Conservation (phyloP, 2,888 invertebrate genomes). For the Rhorus exstirpatorius region DNA sequence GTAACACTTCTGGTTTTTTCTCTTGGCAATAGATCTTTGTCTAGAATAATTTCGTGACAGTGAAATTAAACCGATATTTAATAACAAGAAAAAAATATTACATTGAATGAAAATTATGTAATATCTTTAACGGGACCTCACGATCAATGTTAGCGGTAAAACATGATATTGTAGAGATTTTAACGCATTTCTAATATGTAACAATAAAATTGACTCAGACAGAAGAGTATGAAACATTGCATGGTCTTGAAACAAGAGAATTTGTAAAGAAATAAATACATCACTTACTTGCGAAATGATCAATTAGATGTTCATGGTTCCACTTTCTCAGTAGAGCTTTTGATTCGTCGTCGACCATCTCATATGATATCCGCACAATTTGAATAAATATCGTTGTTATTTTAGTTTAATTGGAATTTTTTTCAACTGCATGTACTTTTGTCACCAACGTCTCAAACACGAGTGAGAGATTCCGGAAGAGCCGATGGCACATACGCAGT, state of each 20-base stretch:
- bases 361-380: too few species aligned
- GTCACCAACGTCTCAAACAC: too few species aligned
- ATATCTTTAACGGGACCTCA: conserved; percentile 7
- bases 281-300: conserved; percentile 26
- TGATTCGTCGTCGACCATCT: too few species aligned
- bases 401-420: too few species aligned
- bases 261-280: conserved; percentile 16
- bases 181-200: conserved; percentile 5
- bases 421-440: too few species aligned
- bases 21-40: conserved; percentile 1
- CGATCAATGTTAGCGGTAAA: conserved; percentile 12
- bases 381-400: too few species aligned
- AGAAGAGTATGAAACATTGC: conserved; percentile 6
- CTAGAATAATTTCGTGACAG: conserved; percentile 11
- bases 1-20: too few species aligned
- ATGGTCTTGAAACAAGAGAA: conserved; percentile 15
- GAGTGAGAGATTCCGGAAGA: too few species aligned
- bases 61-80: conserved; percentile 1
- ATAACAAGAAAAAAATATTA: conserved; percentile 20
- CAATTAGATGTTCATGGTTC: conserved; percentile 3
- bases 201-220: neutral
- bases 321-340: too few species aligned
- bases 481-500: too few species aligned
- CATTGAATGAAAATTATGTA: conserved; percentile 7
- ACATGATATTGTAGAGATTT: conserved; percentile 13